These are phyloP conservation scores for cattle (Bos taurus) DNA, from an alignment of 2,113 vertebrate genomes.

Conservation along the genomic window ARS-UCD2.0 NC_037336.1:69030501-69031000, in stretches of 20 bases:
- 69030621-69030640: background rate
- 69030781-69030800: background rate
- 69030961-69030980: background rate
- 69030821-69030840: background rate
- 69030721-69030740: background rate
- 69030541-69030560: background rate
- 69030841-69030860: background rate
- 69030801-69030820: background rate
- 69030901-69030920: background rate
- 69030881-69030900: background rate
- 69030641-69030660: background rate
- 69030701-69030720: background rate
- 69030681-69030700: background rate
- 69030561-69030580: background rate
- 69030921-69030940: background rate
- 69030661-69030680: slow-evolving; percentile 4
- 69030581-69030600: slow-evolving; percentile 18
- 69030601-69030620: background rate
- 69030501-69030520: background rate
- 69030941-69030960: background rate
- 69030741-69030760: background rate
- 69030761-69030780: background rate
- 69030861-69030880: background rate
- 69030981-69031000: background rate
- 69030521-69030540: background rate